Evolutionary conservation across 2,888 invertebrate species (phyloP).

Genomic region (Lacanobia wlatinum): DNA sequence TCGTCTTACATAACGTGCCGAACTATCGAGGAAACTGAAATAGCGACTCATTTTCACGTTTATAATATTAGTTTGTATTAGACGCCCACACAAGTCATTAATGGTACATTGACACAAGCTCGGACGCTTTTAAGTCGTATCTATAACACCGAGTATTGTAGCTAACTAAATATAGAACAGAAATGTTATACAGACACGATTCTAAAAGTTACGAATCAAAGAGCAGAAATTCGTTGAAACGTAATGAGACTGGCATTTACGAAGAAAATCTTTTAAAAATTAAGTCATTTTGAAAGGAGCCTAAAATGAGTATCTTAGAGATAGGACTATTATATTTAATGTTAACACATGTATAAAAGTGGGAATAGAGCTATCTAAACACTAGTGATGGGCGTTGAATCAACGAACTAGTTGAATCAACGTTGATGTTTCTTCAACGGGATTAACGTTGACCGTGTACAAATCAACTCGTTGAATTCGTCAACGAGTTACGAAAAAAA

Average conservation of each 20-base stretch:
- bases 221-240: constrained; percentile 1
- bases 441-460: too few species aligned
- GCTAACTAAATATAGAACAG: constrained; percentile 4
- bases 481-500: too few species aligned
- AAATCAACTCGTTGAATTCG: too few species aligned
- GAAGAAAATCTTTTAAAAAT: neutral
- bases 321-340: too few species aligned
- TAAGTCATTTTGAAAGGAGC: neutral
- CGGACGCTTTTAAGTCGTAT: neutral
- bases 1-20: neutral
- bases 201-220: constrained; percentile 10
- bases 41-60: constrained; percentile 12
- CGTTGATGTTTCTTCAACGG: too few species aligned
- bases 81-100: constrained; percentile 9
- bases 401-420: too few species aligned
- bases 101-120: constrained; percentile 26
- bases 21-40: neutral
- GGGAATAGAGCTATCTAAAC: neutral
- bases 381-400: too few species aligned
- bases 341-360: neutral
- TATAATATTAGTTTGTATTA: constrained; percentile 4
- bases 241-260: neutral
- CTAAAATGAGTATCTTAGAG: neutral
- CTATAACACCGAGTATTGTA: neutral
- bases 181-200: constrained; percentile 8